phyloP scores from a whole-genome alignment of 1,140 invertebrate genomes.

The Lepidurus couesii region DNA sequence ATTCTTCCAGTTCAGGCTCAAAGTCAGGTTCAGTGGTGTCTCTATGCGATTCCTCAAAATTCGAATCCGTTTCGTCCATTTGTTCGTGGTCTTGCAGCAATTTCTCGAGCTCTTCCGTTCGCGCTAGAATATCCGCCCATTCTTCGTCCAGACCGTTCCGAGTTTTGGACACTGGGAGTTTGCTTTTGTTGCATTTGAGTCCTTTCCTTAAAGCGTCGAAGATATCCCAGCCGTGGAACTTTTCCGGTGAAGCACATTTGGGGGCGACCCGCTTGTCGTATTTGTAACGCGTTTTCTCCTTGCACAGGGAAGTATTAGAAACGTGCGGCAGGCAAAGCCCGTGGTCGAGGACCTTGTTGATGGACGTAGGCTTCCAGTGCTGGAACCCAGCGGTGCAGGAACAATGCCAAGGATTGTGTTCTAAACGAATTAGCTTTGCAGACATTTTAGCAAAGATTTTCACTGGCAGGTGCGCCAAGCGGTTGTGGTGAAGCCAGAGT shows the following conservation, averaged over 20 bases:
- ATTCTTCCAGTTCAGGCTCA: not conserved
- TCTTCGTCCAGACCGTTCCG: not conserved
- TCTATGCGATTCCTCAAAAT: not conserved
- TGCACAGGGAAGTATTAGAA: constrained; percentile 25
- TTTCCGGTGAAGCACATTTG: constrained; percentile 53
- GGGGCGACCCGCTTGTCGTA: constrained; percentile 56
- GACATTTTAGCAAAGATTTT: constrained; percentile 53
- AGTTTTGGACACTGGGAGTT: not conserved
- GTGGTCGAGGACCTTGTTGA: constrained; percentile 45
- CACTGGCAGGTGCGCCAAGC: constrained; percentile 51
- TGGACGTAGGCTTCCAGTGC: constrained; percentile 52
- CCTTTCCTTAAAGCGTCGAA: constrained; percentile 54
- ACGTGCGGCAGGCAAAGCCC: not conserved
- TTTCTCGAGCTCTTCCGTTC: not conserved
- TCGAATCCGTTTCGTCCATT: not conserved
- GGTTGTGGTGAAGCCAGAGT: constrained; percentile 56
- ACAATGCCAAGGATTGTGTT: constrained; percentile 65
- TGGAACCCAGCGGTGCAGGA: constrained; percentile 53
- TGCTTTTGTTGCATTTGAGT: constrained; percentile 36
- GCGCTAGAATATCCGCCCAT: not conserved
- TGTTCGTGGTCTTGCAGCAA: not conserved
- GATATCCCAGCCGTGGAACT: constrained; percentile 55
- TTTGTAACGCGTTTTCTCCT: constrained; percentile 27
- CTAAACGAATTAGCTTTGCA: constrained; percentile 52
- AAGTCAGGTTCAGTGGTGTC: not conserved